phyloP scores from a whole-genome alignment of 1,140 invertebrate genomes.

The Diabrotica undecimpunctata region DNA sequence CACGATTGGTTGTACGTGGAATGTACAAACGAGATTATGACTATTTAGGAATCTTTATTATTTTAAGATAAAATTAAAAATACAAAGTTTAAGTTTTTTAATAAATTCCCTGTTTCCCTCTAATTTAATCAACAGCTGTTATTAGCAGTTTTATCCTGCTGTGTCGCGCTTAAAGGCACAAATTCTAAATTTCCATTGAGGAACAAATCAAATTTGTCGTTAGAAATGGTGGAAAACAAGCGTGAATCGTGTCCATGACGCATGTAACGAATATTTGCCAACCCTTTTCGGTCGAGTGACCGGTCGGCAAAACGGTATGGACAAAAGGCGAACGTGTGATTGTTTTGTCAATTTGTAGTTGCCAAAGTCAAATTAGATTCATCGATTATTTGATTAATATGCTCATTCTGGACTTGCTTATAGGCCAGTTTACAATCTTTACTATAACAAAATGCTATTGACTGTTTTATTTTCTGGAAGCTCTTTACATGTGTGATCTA shows the following conservation, averaged over 20 bases:
- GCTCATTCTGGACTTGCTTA: conserved; percentile 19
- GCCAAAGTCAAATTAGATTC: conserved; percentile 43
- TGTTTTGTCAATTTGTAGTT: conserved; percentile 44
- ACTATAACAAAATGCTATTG: too few relatives aligned
- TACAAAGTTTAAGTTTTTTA: too few relatives aligned
- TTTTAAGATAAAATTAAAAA: too few relatives aligned
- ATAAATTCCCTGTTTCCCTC: too few relatives aligned
- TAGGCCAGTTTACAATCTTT: background rate
- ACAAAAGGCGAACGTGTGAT: conserved; percentile 37
- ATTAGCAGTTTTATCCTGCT: too few relatives aligned
- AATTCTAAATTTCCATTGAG: background rate
- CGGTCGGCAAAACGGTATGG: conserved; percentile 12
- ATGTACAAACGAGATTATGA: too few relatives aligned
- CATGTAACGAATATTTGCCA: conserved; percentile 31
- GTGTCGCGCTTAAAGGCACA: too few relatives aligned
- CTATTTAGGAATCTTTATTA: too few relatives aligned
- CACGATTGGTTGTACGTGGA: too few relatives aligned
- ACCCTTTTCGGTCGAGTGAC: conserved; percentile 29
- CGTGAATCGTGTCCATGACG: conserved; percentile 7
- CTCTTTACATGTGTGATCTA: too few relatives aligned
- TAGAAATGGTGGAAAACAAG: conserved; percentile 10
- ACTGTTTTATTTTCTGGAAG: too few relatives aligned
- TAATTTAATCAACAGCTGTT: too few relatives aligned
- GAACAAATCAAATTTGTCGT: conserved; percentile 7
- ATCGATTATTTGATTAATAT: conserved; percentile 45